phyloP scores from a whole-genome alignment of 2,113 vertebrate genomes.

The Megalops atlanticus region DNA sequence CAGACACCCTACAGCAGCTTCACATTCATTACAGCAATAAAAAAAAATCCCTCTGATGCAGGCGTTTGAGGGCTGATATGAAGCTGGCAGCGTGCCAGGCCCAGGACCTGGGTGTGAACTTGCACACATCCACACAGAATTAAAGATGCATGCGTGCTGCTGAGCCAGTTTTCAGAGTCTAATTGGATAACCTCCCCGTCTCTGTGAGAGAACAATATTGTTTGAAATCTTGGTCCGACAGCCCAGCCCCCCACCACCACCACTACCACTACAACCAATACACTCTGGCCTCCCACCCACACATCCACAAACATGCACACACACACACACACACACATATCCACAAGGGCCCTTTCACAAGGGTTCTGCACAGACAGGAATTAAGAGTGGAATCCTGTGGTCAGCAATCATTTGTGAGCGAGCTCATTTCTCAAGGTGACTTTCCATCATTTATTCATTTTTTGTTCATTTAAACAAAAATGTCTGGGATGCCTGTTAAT shows the following conservation, averaged over 20 bases:
- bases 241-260: neutral
- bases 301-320: neutral
- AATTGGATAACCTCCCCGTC: conserved; percentile 1
- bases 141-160: neutral
- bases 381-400: too few relatives aligned
- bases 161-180: neutral
- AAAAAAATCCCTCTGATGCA: neutral
- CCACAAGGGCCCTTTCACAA: neutral
- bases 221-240: neutral
- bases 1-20: neutral
- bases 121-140: neutral
- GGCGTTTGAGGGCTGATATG: neutral
- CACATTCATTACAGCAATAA: neutral
- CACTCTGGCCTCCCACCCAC: too few relatives aligned
- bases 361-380: too few relatives aligned
- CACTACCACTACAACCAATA: too few relatives aligned
- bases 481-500: neutral
- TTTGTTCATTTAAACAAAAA: conserved; percentile 14
- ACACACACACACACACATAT: neutral
- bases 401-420: too few relatives aligned
- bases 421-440: too few relatives aligned
- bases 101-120: neutral
- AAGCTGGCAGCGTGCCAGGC: neutral
- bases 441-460: too few relatives aligned
- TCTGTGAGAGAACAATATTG: neutral